Percentiles rank a stretch among this genome's conserved stretches.
phyloP scores from a whole-genome alignment of 2,888 invertebrate species.

The Cerceris rybyensis region DNA sequence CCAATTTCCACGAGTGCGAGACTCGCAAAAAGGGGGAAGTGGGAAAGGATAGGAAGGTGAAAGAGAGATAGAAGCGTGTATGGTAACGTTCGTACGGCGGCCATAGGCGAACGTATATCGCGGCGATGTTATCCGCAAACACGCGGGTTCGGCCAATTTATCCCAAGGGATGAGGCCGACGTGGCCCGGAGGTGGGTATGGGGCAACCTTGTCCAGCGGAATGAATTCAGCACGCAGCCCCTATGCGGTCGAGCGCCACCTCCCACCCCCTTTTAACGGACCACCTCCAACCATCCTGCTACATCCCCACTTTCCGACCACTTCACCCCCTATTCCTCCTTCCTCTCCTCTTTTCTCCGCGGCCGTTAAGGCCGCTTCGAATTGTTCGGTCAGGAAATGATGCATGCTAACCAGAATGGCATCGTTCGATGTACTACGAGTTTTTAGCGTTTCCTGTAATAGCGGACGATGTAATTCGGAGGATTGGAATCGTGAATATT shows the following conservation, averaged over 20 bases:
- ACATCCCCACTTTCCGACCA: constrained; percentile 52
- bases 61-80: constrained; percentile 27
- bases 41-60: constrained; percentile 20
- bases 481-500: no score
- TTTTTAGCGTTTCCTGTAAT: not conserved
- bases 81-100: constrained; percentile 61
- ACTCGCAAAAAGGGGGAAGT: constrained; percentile 60
- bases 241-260: constrained; percentile 67
- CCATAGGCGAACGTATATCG: constrained; percentile 71
- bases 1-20: constrained; percentile 62
- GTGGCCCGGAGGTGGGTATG: constrained; percentile 67
- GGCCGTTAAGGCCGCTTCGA: constrained; percentile 54
- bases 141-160: constrained; percentile 80
- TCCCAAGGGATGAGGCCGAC: constrained; percentile 79
- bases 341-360: constrained; percentile 34
- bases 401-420: constrained; percentile 13
- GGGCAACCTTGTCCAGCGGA: constrained; percentile 77
- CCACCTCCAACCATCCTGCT: constrained; percentile 55
- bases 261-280: constrained; percentile 49
- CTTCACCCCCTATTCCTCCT: constrained; percentile 48
- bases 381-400: constrained; percentile 41
- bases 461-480: no score
- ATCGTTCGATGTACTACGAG: not conserved
- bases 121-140: constrained; percentile 80
- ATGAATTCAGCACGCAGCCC: constrained; percentile 77